These are phyloP conservation scores for Andrena bucephala DNA, from an alignment of 2,888 invertebrate genomes.

Conservation along the genomic window DNA sequence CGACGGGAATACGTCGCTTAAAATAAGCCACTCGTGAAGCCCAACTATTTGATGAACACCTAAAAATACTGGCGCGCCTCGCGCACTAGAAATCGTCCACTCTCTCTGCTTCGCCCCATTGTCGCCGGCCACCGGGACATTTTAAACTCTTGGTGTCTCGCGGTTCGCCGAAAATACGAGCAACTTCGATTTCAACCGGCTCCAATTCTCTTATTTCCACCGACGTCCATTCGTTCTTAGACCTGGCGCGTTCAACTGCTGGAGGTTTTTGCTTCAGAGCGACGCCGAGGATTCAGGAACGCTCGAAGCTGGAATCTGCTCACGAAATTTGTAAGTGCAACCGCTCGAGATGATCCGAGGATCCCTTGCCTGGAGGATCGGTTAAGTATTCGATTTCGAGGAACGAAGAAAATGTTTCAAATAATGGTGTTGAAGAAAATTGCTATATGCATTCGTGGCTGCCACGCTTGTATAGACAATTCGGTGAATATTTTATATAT, in stretches of 20 bases:
- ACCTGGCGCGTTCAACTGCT: not conserved
- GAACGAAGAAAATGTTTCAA: too few relatives aligned
- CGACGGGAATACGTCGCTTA: slow-evolving; percentile 52
- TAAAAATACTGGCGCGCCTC: slow-evolving; percentile 40
- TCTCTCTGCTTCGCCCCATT: slow-evolving; percentile 10
- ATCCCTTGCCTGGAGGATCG: too few relatives aligned
- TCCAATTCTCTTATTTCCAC: not conserved
- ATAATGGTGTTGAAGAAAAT: too few relatives aligned
- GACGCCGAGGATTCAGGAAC: not conserved
- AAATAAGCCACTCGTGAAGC: slow-evolving; percentile 49
- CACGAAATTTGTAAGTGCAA: too few relatives aligned
- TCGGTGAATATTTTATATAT: too few relatives aligned
- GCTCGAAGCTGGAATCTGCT: too few relatives aligned
- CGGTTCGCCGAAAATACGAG: slow-evolving; percentile 5
- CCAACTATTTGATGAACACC: slow-evolving; percentile 48
- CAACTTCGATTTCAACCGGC: not conserved
- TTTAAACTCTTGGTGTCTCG: not conserved
- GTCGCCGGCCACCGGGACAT: slow-evolving; percentile 11
- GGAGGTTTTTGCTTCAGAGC: not conserved
- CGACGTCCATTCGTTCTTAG: not conserved
- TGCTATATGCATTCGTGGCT: too few relatives aligned
- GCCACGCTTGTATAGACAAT: too few relatives aligned
- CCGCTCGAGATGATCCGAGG: too few relatives aligned
- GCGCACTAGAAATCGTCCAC: slow-evolving; percentile 28
- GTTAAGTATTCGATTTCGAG: too few relatives aligned